Evolutionary conservation across 2,888 invertebrate species (phyloP), one percentile per base, ranked within the genome.

Genomic region (Helobdella robusta): DNA sequence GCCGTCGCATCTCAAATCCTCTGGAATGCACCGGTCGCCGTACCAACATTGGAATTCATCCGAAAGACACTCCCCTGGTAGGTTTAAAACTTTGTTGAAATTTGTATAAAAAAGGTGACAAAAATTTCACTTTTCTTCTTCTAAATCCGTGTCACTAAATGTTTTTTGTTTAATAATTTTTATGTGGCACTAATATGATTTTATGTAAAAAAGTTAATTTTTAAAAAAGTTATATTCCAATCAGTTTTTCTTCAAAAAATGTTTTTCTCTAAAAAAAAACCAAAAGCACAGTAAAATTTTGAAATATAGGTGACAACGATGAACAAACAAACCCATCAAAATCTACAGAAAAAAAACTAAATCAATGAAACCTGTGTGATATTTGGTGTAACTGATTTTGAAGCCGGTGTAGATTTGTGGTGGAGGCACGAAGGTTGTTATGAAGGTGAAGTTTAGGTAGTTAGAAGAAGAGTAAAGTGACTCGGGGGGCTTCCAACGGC

Each of bases 401-500:
- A 63, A 63, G 34, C 63, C 63, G 1, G 52, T 30, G 32, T n/a
- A 25, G 20, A n/a, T 56, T 25, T 28, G n/a, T 6, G 2, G 1
- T 25, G 5, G 1, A 18, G 48, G 2, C 15, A 20, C 20, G 1
- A 4, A 5, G 15, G 15, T 4, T 8, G 52, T 52, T 0, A 34
- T 1, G 36, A 63, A 63, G 20, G 23, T 63, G 18, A 32, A 63
- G 32, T 28, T 34, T 20, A 54, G 35, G 34, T 23, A 63, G 36
- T 63, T 63, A 0, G 34, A 50, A 5, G 54, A 63, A 15, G 63
- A 63, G 52, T 63, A 63, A 36, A 63, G 32, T n/a, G 63, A 52
- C 4, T 23, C 20, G 2, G 63, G 28, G 32, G 63, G 63, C 15
- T 48, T 63, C 3, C 5, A 1, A 23, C 15, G 23, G 20, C 52